Evolutionary conservation across 1,140 invertebrate genomes (phyloP), one percentile per base, ranked within the genome.

Genomic region (Asobara japonica): DNA sequence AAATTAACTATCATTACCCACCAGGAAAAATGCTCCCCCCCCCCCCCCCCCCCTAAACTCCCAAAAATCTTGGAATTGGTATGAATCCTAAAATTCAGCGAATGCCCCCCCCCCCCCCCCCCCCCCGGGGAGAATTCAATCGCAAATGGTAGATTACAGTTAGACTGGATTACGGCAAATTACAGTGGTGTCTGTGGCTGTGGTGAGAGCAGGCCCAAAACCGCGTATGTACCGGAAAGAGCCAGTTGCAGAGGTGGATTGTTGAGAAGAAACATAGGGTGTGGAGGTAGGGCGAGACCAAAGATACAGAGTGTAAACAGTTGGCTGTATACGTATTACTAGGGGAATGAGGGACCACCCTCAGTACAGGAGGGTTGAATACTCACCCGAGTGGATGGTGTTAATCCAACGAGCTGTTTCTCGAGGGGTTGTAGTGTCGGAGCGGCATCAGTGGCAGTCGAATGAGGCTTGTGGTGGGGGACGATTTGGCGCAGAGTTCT

Each of bases 361-460:
- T 22, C 25, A 72, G 30, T 31, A 41, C 16, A 22, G 30, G 27
- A 65, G 41, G 31, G 30, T 11, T 38, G 25, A 33, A 67, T 45
- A 61, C 22, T 22, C 30, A 27, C 48, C 48, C 27, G 70, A 31
- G 71, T 48, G 61, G 70, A 71, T 72, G 71, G 68, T 75, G 74
- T 73, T 75, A 75, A 75, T 75, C 71, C 71, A 70, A 68, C 67
- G 71, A 73, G 70, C 70, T 75, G 66, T 68, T 68, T 73, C 71
- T 67, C 71, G 71, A 62, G 65, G 75, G 75, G 69, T 76, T 74
- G 72, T 62, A 64, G 67, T 60, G 72, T 72, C 29, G 36, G 65
- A 16, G 22, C 30, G 65, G 36, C 45, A 62, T 68, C 64, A 65
- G 67, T 65, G 65, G 56, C 45, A 64, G 72, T 69, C 66, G 71